Percentiles rank a stretch among this genome's conserved stretches.
These are phyloP conservation scores for Apeira syringaria DNA, from an alignment of 2,888 invertebrate species.

Conservation along the genomic window DNA sequence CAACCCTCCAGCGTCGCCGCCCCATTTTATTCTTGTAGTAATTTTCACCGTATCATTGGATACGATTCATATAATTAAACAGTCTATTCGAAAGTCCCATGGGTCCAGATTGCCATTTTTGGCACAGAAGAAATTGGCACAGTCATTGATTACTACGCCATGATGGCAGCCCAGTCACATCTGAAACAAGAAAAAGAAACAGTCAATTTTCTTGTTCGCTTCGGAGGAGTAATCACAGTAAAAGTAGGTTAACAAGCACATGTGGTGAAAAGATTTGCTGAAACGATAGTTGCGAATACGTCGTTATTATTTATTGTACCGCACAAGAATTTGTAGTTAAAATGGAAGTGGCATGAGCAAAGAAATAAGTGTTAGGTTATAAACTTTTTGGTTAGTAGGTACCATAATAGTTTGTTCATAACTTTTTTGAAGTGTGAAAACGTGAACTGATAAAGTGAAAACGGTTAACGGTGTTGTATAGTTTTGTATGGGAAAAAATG, in stretches of 20 bases:
- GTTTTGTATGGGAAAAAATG: too few species aligned
- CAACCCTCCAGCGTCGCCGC: conserved; percentile 74
- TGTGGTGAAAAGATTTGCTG: conserved; percentile 28
- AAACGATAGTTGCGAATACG: conserved; percentile 27
- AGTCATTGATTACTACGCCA: conserved; percentile 52
- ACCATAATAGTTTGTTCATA: too few species aligned
- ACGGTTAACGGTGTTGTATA: too few species aligned
- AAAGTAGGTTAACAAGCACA: conserved; percentile 36
- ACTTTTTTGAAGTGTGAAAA: too few species aligned
- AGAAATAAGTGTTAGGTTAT: too few species aligned
- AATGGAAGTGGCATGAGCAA: conserved; percentile 25
- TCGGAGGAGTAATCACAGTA: conserved; percentile 18
- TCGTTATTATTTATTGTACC: conserved; percentile 14
- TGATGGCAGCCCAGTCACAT: conserved; percentile 53
- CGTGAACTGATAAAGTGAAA: too few species aligned
- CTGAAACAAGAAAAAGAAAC: conserved; percentile 60
- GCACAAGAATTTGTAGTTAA: conserved; percentile 1
- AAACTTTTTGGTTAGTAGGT: too few species aligned
- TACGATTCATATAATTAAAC: conserved; percentile 44
- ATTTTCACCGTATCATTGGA: conserved; percentile 74
- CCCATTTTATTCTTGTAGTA: conserved; percentile 57
- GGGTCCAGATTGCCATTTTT: conserved; percentile 50
- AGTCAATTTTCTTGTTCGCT: conserved; percentile 3
- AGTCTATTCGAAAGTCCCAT: conserved; percentile 45
- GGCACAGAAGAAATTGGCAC: conserved; percentile 46